Conservation (phyloP, 2,888 invertebrate species). For the Pseudolycoriella hygida region DNA sequence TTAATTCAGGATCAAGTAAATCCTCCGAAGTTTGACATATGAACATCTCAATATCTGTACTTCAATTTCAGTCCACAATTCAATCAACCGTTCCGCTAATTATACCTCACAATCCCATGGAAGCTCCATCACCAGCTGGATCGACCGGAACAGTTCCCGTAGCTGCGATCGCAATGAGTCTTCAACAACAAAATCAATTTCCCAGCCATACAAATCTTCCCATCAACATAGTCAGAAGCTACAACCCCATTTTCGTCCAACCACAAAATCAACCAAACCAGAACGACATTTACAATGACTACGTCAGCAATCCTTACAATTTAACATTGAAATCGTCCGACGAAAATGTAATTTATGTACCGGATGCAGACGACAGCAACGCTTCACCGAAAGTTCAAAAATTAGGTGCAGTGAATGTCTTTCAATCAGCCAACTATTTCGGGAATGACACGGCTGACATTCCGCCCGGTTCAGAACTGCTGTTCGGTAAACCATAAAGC, state of each 20-base stretch:
- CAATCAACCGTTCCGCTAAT: too few species aligned
- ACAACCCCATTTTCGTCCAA: conserved; percentile 19
- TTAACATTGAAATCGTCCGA: conserved; percentile 27
- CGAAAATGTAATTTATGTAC: conserved; percentile 18
- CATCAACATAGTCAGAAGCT: conserved; percentile 25
- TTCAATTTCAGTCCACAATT: too few species aligned
- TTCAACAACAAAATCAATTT: conserved; percentile 12
- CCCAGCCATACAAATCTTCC: conserved; percentile 22
- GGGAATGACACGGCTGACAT: conserved; percentile 32
- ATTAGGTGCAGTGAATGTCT: conserved; percentile 30
- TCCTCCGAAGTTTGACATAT: too few species aligned
- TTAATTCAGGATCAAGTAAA: too few species aligned
- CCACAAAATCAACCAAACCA: conserved; percentile 10
- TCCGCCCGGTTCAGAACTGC: conserved; percentile 42
- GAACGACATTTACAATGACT: conserved; percentile 25
- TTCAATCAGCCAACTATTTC: conserved; percentile 49
- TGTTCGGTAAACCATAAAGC: conserved; percentile 32
- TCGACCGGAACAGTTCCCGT: not conserved
- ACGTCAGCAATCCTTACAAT: conserved; percentile 28
- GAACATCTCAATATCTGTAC: too few species aligned
- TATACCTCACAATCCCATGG: too few species aligned
- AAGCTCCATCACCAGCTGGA: not conserved
- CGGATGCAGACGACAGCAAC: conserved; percentile 8
- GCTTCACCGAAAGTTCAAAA: conserved; percentile 3
- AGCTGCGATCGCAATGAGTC: too few species aligned